Evolutionary conservation across 2,113 vertebrate species (phyloP), one percentile per base, ranked within the genome.

Genomic region (Coracopsis vasa): DNA sequence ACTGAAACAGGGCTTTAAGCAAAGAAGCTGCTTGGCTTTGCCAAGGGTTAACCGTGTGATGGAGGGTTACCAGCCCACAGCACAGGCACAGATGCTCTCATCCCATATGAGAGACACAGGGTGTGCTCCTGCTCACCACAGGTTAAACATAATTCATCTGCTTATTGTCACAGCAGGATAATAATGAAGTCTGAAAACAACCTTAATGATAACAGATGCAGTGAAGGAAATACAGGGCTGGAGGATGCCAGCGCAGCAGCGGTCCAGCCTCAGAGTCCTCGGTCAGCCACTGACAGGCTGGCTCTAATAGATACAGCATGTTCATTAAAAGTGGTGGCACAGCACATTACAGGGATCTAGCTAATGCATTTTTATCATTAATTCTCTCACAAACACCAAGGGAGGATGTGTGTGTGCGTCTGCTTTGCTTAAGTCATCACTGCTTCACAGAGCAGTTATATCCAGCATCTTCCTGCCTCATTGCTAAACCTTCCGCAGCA

Each of bases 21-120:
- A 47, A 56, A 67, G 4, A 13, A 51, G 56, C 41, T 70, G 54
- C 31, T 53, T 21, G n/a, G n/a, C 54, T 85, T 53, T 3, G 3
- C 47, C 7, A 6, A 42, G 45, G 35, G 7, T 1, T 47, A 56
- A 16, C 56, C 11, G 0, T 13, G 23, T 4, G 1, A 1, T 6
- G 50, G 6, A 39, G 24, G 27, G 42, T 69, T 48, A 5, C 62
- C 71, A 79, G 80, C n/a, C 56, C 7, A 2, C 42, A 78, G 79
- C 71, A 44, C 42, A 18, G 28, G 35, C 8, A 4, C 18, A 27
- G 62, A 9, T 27, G 48, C 16, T 54, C 58, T 65, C 77, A 3
- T 5, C 42, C 24, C 2, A 2, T 0, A n/a, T 10, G 29, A 16
- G 7, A 54, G 23, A 28, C 31, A 31, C 51, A 51, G 54, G n/a